phyloP scores from a whole-genome alignment of 2,888 invertebrate genomes.

The Cephus sareptanus region DNA sequence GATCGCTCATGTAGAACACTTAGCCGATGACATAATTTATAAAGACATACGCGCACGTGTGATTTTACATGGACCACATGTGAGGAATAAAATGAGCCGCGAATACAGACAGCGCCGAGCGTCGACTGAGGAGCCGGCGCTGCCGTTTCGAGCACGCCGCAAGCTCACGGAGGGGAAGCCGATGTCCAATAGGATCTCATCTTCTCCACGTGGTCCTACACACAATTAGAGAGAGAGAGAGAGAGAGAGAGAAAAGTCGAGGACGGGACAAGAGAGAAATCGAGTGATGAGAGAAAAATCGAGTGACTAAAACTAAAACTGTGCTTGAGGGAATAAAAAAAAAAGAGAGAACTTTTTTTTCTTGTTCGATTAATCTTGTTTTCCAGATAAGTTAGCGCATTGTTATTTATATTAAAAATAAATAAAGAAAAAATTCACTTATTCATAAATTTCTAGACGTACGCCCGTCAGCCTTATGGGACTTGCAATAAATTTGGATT shows the following conservation, averaged over 20 bases:
- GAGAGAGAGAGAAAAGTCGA: neutral
- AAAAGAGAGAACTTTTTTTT: too few relatives aligned
- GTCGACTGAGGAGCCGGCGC: constrained; percentile 29
- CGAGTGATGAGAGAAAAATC: neutral
- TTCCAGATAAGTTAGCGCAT: constrained; percentile 18
- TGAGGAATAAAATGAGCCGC: constrained; percentile 9
- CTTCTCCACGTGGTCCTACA: constrained; percentile 39
- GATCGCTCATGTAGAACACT: neutral
- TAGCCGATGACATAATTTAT: neutral
- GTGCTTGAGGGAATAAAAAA: too few relatives aligned
- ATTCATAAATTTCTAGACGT: constrained; percentile 3
- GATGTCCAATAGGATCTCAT: constrained; percentile 31
- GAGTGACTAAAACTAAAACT: too few relatives aligned
- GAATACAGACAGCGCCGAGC: constrained; percentile 22
- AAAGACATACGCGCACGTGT: neutral
- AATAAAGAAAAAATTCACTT: constrained; percentile 21
- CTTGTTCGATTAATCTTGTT: too few relatives aligned
- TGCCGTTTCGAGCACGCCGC: constrained; percentile 35
- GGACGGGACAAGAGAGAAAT: neutral
- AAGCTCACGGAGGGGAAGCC: constrained; percentile 42
- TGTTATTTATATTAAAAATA: constrained; percentile 4
- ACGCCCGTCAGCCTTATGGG: too few relatives aligned
- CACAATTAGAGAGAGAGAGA: neutral
- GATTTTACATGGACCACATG: neutral
- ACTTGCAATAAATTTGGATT: too few relatives aligned